Evolutionary conservation across 1,140 invertebrate genomes (phyloP), one percentile per base, ranked within the genome.

Genomic region (Bombus picipes): DNA sequence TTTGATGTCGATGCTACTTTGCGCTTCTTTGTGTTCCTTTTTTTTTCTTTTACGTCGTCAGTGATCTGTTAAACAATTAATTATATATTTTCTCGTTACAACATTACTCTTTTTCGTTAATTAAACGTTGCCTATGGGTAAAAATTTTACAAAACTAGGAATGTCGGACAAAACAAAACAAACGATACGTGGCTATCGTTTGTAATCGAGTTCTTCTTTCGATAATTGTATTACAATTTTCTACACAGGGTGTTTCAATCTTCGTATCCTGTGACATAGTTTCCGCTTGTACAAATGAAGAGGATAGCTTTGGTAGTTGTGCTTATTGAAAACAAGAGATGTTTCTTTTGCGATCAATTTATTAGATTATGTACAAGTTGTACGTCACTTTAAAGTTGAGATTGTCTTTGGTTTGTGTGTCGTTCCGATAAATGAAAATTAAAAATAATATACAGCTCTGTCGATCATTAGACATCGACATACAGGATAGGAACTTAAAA

Each of bases 121-220:
- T 32, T 84, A 82, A 88, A 86, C 82, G 15, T 34, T 72, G 37
- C 41, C 71, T 37, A 25, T 39, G 28, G 28, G 57, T 70, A 90
- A 90, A 91, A 89, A 88, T 87, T 88, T 87, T 76, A 74, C 85
- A 91, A 91, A 91, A 91, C 34, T 80, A 84, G 79, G 89, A 91
- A 88, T 90, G 76, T 84, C 82, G 41, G 65, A 57, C n/a, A 37
- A 62, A 91, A 89, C 88, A 88, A 91, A 91, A 85, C 88, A 87
- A 86, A 37, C n/a, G 39, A 71, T 28, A 34, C 28, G 34, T 39
- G 15, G 37, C 13, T 78, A 65, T 78, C 75, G 75, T 66, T 34
- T 74, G 15, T 28, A 65, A 77, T 59, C 57, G 68, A 66, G 39
- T 25, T 22, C 10, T 73, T 78, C 59, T 4, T 59, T 77, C 76